Percentiles rank a stretch among this genome's conserved stretches.
These are phyloP conservation scores for Eilema depressum DNA, from an alignment of 2,888 invertebrate species.

Conservation along the genomic window DNA sequence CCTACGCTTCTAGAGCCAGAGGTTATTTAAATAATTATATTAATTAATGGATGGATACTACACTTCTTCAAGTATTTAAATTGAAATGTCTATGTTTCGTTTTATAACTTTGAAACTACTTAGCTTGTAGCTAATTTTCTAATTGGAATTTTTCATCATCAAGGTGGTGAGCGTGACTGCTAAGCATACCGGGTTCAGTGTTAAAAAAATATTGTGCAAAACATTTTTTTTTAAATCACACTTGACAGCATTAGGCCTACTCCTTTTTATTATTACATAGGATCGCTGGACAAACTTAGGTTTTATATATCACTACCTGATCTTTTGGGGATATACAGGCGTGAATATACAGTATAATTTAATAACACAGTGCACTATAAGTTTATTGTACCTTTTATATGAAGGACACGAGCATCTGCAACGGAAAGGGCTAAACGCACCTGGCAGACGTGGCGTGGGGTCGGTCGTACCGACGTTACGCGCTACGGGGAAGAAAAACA, in stretches of 20 bases:
- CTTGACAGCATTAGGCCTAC: not conserved
- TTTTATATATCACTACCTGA: not conserved
- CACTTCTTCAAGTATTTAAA: not conserved
- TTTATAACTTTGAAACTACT: not conserved
- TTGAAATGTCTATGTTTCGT: not conserved
- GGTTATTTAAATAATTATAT: slow-evolving; percentile 41
- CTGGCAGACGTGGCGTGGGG: slow-evolving; percentile 77
- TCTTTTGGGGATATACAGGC: not conserved
- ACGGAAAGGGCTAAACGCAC: slow-evolving; percentile 73
- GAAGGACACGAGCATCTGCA: slow-evolving; percentile 65
- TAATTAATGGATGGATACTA: slow-evolving; percentile 16
- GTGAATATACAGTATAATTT: slow-evolving; percentile 12
- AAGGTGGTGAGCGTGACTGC: too few species aligned
- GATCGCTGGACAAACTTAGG: too few species aligned
- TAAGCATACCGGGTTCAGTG: too few species aligned
- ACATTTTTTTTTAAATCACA: not conserved
- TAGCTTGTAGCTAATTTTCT: not conserved
- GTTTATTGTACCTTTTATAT: slow-evolving; percentile 55
- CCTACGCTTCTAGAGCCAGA: slow-evolving; percentile 17
- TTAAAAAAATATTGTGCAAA: not conserved
- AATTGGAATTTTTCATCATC: too few species aligned
- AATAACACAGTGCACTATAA: slow-evolving; percentile 33
- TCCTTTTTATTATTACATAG: not conserved
- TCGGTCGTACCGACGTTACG: slow-evolving; percentile 63
- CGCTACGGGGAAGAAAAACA: slow-evolving; percentile 66